Evolutionary conservation across 2,797 vertebrate species (phyloP).

Genomic region (Chiloscyllium punctatum): DNA sequence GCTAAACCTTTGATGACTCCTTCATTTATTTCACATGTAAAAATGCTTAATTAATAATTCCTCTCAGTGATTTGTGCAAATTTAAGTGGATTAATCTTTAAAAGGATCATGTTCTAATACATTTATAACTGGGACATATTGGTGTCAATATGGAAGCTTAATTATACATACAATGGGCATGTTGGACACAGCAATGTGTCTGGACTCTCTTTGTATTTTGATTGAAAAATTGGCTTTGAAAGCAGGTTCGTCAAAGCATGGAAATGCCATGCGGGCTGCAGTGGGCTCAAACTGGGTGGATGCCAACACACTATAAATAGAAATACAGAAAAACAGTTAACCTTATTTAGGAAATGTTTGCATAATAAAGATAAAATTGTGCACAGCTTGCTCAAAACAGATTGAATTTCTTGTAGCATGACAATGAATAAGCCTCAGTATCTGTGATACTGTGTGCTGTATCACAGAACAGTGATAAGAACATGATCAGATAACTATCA

Average conservation of each 20-base stretch:
- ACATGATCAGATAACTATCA: neutral
- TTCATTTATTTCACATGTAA: neutral
- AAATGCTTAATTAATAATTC: neutral
- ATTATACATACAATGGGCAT: slow-evolving; percentile 74
- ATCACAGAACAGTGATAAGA: neutral
- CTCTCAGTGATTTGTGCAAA: neutral
- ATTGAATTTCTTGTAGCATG: neutral
- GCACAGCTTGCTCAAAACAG: neutral
- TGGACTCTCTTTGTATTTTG: slow-evolving; percentile 65
- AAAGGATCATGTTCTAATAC: neutral
- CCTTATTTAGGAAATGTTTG: neutral
- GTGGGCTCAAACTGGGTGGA: slow-evolving; percentile 85
- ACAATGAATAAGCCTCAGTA: too few relatives aligned
- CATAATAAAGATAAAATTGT: neutral
- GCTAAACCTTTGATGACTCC: neutral
- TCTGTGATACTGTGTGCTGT: neutral
- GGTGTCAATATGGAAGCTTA: neutral
- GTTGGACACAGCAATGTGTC: slow-evolving; percentile 74
- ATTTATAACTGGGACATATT: neutral
- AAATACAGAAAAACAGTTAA: neutral
- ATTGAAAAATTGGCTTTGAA: slow-evolving; percentile 81
- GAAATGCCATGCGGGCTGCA: slow-evolving; percentile 78
- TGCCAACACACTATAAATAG: slow-evolving; percentile 62
- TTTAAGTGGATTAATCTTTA: neutral
- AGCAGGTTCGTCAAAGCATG: slow-evolving; percentile 84